phyloP scores from a whole-genome alignment of 2,113 vertebrate species.

The Elaphurus davidianus region DNA sequence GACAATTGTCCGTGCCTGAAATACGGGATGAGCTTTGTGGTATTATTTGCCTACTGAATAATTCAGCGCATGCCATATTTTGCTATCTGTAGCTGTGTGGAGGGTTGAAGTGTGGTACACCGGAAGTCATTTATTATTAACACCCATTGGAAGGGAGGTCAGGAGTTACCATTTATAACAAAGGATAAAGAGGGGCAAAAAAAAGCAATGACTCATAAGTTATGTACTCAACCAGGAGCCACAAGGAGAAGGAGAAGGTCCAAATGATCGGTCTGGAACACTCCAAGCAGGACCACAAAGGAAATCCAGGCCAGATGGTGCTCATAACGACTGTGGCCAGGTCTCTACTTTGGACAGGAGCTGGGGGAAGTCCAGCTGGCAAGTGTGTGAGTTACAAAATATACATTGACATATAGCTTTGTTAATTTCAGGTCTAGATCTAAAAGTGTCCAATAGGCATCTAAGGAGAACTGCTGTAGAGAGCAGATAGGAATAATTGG shows the following conservation, averaged over 20 bases:
- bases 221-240: not conserved
- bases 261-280: not conserved
- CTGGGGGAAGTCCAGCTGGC: not conserved
- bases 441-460: not conserved
- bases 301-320: not conserved
- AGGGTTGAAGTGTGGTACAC: not conserved
- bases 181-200: not conserved
- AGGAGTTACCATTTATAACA: slow-evolving; percentile 31
- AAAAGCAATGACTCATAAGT: not conserved
- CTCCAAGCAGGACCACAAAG: not conserved
- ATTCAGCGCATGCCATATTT: slow-evolving; percentile 11
- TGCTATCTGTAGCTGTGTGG: not conserved
- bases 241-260: not conserved
- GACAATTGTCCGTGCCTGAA: not conserved
- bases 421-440: not conserved
- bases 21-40: not conserved
- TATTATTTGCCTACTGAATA: slow-evolving; percentile 28
- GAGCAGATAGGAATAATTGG: not conserved
- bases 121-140: slow-evolving; percentile 49
- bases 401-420: not conserved
- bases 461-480: not conserved
- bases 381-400: not conserved
- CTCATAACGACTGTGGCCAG: not conserved
- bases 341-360: not conserved
- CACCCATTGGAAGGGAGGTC: not conserved